A percentile compares a stretch with the other conserved stretches of the same genome.
These are phyloP conservation scores for Acronicta alni DNA, from an alignment of 2,888 invertebrate species.

Conservation along the genomic window DNA sequence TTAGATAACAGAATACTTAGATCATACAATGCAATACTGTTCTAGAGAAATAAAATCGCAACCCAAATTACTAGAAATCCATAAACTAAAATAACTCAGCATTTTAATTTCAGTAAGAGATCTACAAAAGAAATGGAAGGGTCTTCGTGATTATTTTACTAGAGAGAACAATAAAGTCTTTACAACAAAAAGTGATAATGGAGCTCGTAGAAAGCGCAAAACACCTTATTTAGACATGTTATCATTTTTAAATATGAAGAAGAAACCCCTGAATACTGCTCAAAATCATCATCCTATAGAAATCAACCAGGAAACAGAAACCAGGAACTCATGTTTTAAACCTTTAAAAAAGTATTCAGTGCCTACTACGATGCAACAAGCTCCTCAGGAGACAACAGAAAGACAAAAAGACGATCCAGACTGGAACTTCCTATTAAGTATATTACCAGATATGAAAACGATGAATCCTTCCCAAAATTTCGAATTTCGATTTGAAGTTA, in stretches of 20 bases:
- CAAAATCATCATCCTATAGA: slow-evolving; percentile 15
- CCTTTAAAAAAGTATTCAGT: slow-evolving; percentile 1
- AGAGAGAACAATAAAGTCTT: slow-evolving; percentile 56
- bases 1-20: too few relatives aligned
- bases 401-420: slow-evolving; percentile 36
- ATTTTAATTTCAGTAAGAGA: slow-evolving; percentile 59
- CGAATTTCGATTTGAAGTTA: slow-evolving; percentile 54
- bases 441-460: slow-evolving; percentile 53
- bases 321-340: not conserved
- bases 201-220: slow-evolving; percentile 41
- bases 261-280: not conserved
- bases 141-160: slow-evolving; percentile 59
- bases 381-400: slow-evolving; percentile 8
- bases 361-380: not conserved
- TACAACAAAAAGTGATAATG: slow-evolving; percentile 26
- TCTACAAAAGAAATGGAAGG: slow-evolving; percentile 63
- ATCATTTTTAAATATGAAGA: slow-evolving; percentile 45
- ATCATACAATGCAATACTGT: too few relatives aligned
- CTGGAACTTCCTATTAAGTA: slow-evolving; percentile 48
- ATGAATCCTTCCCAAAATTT: slow-evolving; percentile 50
- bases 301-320: slow-evolving; percentile 5
- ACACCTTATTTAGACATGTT: slow-evolving; percentile 52
- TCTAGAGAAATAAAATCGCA: too few relatives aligned
- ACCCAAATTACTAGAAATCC: not conserved
- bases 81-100: too few relatives aligned